Evolutionary conservation across 2,888 invertebrate genomes (phyloP).

Genomic region (Volucella bombylans): DNA sequence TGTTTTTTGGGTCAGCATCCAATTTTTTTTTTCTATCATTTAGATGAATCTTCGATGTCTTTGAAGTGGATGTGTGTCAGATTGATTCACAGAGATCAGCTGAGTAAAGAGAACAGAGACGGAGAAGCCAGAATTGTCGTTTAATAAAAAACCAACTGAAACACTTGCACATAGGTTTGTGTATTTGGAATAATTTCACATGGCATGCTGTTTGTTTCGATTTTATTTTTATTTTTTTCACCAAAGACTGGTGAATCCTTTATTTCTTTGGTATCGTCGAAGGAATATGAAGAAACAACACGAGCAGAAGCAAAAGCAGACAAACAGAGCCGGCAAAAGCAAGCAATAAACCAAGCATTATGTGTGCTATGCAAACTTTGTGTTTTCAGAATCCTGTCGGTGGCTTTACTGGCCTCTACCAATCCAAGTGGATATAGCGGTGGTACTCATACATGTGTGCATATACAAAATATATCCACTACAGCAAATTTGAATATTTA

Average conservation of each 20-base stretch:
- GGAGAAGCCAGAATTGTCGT: constrained; percentile 28
- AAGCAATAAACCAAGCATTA: constrained; percentile 55
- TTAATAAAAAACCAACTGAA: constrained; percentile 27
- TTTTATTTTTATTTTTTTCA: constrained; percentile 12
- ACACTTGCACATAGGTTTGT: not conserved
- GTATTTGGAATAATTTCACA: too few species aligned
- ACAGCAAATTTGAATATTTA: constrained; percentile 69
- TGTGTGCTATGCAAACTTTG: constrained; percentile 57
- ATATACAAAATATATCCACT: constrained; percentile 27
- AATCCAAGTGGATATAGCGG: constrained; percentile 6
- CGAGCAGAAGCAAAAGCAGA: not conserved
- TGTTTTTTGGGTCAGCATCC: too few species aligned
- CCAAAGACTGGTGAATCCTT: constrained; percentile 41
- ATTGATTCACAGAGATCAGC: constrained; percentile 59
- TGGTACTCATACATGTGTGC: not conserved
- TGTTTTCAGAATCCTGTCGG: constrained; percentile 32
- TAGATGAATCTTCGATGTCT: constrained; percentile 21
- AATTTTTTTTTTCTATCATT: too few species aligned
- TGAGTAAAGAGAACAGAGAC: constrained; percentile 13
- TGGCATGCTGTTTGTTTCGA: not conserved
- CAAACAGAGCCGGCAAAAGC: constrained; percentile 6
- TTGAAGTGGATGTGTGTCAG: constrained; percentile 52
- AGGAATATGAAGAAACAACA: constrained; percentile 20
- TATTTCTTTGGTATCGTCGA: constrained; percentile 39
- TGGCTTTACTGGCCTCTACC: constrained; percentile 9